A percentile compares a stretch with the other conserved stretches of the same genome.
Evolutionary conservation across 2,888 invertebrate species (phyloP).

Genomic region (Chaetogeoica ovagalla): DNA sequence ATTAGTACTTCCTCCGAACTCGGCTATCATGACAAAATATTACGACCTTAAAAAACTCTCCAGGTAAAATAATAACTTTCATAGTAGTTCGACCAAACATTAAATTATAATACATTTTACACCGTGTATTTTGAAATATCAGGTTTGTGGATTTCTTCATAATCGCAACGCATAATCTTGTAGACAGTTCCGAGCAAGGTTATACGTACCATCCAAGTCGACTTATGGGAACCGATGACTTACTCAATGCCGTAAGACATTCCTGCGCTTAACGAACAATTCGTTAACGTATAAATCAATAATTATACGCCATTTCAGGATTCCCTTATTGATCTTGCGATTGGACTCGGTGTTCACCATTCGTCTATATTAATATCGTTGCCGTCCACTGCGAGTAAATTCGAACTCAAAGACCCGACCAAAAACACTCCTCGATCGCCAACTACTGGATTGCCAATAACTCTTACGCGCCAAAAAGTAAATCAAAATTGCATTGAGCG

Average conservation of each 20-base stretch:
- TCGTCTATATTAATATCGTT: conserved; percentile 73
- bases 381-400: conserved; percentile 71
- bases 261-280: background rate
- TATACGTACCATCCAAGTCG: conserved; percentile 74
- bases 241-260: conserved; percentile 71
- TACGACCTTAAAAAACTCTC: conserved; percentile 70
- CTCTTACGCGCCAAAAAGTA: conserved; percentile 66
- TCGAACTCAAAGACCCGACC: conserved; percentile 67
- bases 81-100: background rate
- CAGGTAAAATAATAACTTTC: conserved; percentile 61
- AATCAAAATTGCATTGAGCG: conserved; percentile 34
- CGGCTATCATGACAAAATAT: conserved; percentile 71
- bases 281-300: background rate
- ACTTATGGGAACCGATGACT: conserved; percentile 75
- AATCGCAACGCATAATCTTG: conserved; percentile 70
- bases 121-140: conserved; percentile 47
- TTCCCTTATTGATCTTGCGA: conserved; percentile 73
- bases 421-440: conserved; percentile 73
- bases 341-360: conserved; percentile 72
- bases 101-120: background rate
- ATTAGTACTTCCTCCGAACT: conserved; percentile 64
- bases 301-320: conserved; percentile 63
- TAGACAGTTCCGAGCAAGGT: conserved; percentile 66
- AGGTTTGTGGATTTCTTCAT: conserved; percentile 70
- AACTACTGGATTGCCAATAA: conserved; percentile 64